Evolutionary conservation across 2,888 invertebrate genomes (phyloP), one percentile per base, ranked within the genome.

Genomic region (Octodonta nipae): DNA sequence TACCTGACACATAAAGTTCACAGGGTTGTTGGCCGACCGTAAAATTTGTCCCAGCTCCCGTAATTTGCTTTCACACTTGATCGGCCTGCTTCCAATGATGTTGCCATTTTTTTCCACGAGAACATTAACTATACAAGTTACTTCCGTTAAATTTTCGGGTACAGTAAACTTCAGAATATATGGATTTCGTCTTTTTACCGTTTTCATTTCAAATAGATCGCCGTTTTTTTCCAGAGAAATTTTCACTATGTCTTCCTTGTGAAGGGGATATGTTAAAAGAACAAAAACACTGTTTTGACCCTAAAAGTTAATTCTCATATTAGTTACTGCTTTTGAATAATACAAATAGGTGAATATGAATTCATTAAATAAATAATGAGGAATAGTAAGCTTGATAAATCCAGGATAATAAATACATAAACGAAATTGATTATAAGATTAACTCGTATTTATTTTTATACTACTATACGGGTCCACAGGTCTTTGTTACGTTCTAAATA

Each of bases 1-100:
- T 63, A 80, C 81, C 72, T 86, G 85, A 49, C 87, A 86, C 80
- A 88, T 83, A 50, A 87, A 86, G 56, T 86, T 84, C 31, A 87
- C 64, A 0, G 87, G 87, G 51, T 81, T 82, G 46, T 83, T 82
- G 34, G 78, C 75, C 4, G 78, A 74, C 20, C 83, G 66, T 33
- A 88, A 64, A 47, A 88, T 66, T 50, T 85, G 84, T 55, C 85
- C 86, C 33, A 88, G 63, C 54, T 88, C 87, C 16, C 84, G 66
- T 32, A 87, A 66, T 33, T 82, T 70, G 51, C 85, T 86, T 62
- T 87, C 87, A 60, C 87, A 88, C 58, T 88, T 88, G 45, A 88
- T 77, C 49, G 84, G 84, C n/a, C 84, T 65, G 26, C 78, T 71
- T 1, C 88, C 88, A 13, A 87, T 66, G 4, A 81, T 71, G 50